Percentiles rank a stretch among this genome's conserved stretches.
Evolutionary conservation across 1,140 invertebrate genomes (phyloP).

Genomic region (Drosophila ironensis): DNA sequence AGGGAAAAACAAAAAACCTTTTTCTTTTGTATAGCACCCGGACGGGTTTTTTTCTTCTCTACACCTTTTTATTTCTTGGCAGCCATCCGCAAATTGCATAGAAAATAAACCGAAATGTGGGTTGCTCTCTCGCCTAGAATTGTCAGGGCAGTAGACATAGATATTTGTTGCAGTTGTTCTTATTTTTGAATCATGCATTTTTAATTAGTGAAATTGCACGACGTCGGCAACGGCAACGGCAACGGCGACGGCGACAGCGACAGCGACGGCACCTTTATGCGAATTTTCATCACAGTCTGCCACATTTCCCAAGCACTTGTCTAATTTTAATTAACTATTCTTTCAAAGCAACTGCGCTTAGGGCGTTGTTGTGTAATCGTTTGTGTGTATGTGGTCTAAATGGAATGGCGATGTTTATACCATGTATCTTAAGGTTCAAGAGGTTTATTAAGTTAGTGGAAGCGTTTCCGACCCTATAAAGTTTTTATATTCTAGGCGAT

Average conservation of each 20-base stretch:
- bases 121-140: constrained; percentile 74
- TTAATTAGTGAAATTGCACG: constrained; percentile 76
- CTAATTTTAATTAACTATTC: constrained; percentile 76
- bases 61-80: constrained; percentile 55
- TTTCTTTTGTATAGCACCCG: constrained; percentile 30
- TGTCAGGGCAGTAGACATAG: constrained; percentile 56
- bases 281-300: constrained; percentile 62
- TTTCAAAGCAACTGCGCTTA: constrained; percentile 12
- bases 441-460: too few species aligned
- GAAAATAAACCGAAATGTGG: constrained; percentile 65
- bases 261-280: constrained; percentile 44
- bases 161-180: constrained; percentile 37
- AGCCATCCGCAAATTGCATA: constrained; percentile 65
- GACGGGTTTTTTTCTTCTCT: constrained; percentile 16
- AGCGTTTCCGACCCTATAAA: too few species aligned
- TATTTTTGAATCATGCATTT: constrained; percentile 78
- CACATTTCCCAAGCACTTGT: constrained; percentile 66
- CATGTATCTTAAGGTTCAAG: too few species aligned
- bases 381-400: too few species aligned
- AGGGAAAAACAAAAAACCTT: constrained; percentile 42
- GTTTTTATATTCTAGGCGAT: too few species aligned
- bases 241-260: too few species aligned
- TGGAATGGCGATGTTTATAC: too few species aligned
- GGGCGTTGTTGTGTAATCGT: constrained; percentile 11
- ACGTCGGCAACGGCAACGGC: constrained; percentile 3